A percentile compares a stretch with the other conserved stretches of the same genome.
Evolutionary conservation across 2,797 vertebrate genomes (phyloP).

Genomic region (Lycodopsis pacificus): DNA sequence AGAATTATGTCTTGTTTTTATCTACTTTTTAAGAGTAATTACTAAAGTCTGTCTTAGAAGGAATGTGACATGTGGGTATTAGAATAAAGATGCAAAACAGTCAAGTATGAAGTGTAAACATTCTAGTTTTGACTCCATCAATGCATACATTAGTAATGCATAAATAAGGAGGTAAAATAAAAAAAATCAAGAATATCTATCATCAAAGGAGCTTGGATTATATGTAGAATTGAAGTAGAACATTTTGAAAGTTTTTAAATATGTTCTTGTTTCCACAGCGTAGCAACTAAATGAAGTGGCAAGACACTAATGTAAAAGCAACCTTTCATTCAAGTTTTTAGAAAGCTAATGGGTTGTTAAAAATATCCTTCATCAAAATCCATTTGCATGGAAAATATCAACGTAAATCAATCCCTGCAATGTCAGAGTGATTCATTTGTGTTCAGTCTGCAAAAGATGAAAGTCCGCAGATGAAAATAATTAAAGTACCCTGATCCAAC

Average conservation of each 20-base stretch:
- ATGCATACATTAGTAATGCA: neutral
- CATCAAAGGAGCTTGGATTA: neutral
- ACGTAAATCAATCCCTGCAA: conserved; percentile 21
- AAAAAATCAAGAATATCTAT: neutral
- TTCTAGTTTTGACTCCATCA: neutral
- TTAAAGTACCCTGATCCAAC: conserved; percentile 10
- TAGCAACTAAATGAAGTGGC: neutral
- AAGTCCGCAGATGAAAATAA: conserved; percentile 20
- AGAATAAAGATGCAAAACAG: neutral
- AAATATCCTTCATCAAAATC: conserved; percentile 47
- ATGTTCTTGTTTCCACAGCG: neutral
- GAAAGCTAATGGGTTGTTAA: conserved; percentile 48
- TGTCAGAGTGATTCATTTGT: conserved; percentile 48
- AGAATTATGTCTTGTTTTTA: neutral
- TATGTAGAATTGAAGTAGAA: neutral
- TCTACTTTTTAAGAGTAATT: fast-evolving
- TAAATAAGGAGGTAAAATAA: neutral
- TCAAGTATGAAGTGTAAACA: neutral
- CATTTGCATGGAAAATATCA: conserved; percentile 40
- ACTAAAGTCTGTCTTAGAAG: neutral
- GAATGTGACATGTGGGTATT: neutral
- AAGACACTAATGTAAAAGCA: conserved; percentile 27
- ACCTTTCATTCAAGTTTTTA: conserved; percentile 18
- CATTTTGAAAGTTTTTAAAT: neutral
- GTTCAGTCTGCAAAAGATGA: conserved; percentile 11